phyloP scores from a whole-genome alignment of 2,797 vertebrate species.

The Pseudochromis fuscus region DNA sequence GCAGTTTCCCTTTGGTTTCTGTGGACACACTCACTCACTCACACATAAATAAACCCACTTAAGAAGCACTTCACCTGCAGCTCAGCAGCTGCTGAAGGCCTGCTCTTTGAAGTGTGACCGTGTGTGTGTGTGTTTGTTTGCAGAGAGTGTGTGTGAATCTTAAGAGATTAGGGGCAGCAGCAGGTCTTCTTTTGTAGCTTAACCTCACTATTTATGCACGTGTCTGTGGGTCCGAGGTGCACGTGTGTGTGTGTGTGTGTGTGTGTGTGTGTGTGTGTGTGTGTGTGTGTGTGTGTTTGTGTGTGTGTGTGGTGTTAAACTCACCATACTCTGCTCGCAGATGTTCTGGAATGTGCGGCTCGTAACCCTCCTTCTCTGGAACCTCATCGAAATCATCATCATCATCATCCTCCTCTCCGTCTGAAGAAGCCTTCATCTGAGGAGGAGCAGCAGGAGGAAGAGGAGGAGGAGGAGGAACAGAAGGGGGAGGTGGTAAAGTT shows the following conservation, averaged over 20 bases:
- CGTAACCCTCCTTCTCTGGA: slow-evolving; percentile 96
- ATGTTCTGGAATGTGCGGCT: slow-evolving; percentile 91
- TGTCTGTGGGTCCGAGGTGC: slow-evolving; percentile 33
- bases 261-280: slow-evolving; percentile 27
- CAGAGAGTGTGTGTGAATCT: slow-evolving; percentile 28
- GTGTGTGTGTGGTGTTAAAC: slow-evolving; percentile 65
- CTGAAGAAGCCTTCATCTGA: slow-evolving; percentile 78
- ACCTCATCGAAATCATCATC: slow-evolving; percentile 93
- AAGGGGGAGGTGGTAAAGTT: slow-evolving; percentile 19
- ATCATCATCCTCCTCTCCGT: slow-evolving; percentile 78
- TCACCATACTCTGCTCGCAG: slow-evolving; percentile 91
- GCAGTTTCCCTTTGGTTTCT: background rate
- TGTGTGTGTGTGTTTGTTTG: slow-evolving; percentile 36
- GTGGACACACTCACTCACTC: background rate
- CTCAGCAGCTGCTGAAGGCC: slow-evolving; percentile 33
- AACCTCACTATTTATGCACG: slow-evolving; percentile 64
- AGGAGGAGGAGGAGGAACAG: too few relatives aligned
- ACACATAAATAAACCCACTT: slow-evolving; percentile 35
- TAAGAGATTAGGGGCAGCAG: slow-evolving; percentile 62
- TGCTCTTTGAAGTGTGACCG: slow-evolving; percentile 33
- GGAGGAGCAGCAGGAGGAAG: too few relatives aligned
- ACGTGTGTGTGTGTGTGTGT: slow-evolving; percentile 1
- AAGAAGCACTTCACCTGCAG: slow-evolving; percentile 31
- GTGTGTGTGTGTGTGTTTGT: slow-evolving; percentile 15
- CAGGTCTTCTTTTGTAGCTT: slow-evolving; percentile 74